Base-by-base conservation (phyloP, 2,797 vertebrate species). In the Sternarchorhynchus goeldii region DNA sequence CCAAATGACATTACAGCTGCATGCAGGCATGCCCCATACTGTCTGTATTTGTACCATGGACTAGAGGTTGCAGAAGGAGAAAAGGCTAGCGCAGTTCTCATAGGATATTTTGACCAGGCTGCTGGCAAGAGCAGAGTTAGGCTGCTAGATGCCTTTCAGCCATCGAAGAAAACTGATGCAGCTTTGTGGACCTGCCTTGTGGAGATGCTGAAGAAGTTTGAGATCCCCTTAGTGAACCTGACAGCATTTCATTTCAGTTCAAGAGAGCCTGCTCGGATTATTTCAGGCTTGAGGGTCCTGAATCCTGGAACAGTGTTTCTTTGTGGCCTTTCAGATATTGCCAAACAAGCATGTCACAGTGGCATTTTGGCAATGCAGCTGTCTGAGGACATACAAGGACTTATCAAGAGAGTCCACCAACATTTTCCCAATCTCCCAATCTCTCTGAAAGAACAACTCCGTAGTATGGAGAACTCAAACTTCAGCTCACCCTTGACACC, bases 41-140 rank as follows among this genome's bases (percentile, higher is more conserved):
- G 90, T 68, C 84, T 93, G 63, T 94, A 93, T 77, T 64, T 93
- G 58, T 91, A 88, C 18, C 80, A 74, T 1, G 86, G 80, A 0
- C 78, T 90, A 1, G 86, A 89, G 25, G 63, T 92, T 66, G 86
- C 41, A 0, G 77, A 16, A 18, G 83, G 73, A 1, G 55, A 74
- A 29, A 85, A 66, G 4, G 65, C 71, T 0, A 87, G 70, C 2
- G 76, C 91, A 0, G 12, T 92, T n/a, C 81, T 93, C 70, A 55
- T 93, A 5, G 90, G 92, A 21, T 92, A 90, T 79, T 85, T 88
- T 1, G 86, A 92, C 34, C 70, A 73, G 14, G 34, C 6, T 6
- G 84, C 62, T 0, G 89, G 88, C 3, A 60, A 34, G 6, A 59
- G 68, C 0, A 77, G 80, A 45, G 82, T 93, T 72, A 86, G 70